Conservation (phyloP, 2,888 invertebrate genomes). For the Acleris cristana region DNA sequence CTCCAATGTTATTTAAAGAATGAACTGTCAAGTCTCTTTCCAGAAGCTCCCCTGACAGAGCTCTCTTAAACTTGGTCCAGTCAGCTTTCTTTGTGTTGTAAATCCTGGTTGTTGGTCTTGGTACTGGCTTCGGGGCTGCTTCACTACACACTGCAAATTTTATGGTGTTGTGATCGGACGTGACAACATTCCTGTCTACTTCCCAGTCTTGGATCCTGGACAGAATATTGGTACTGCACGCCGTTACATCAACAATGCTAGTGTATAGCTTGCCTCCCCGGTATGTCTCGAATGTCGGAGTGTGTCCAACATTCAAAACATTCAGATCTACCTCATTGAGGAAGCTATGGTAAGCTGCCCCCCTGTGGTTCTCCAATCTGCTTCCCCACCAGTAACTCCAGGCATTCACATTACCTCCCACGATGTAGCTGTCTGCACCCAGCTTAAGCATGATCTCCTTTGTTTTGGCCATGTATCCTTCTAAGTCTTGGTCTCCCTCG, state of each 20-base stretch:
- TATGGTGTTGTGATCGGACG: slow-evolving; percentile 36
- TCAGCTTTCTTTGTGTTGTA: neutral
- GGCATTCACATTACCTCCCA: slow-evolving; percentile 36
- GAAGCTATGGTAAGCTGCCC: no score
- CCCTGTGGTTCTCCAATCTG: slow-evolving; percentile 3
- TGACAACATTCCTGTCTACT: slow-evolving; percentile 34
- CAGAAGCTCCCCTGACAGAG: no score
- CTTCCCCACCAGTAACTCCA: slow-evolving; percentile 30
- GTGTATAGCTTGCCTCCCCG: slow-evolving; percentile 31
- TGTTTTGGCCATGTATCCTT: slow-evolving; percentile 34
- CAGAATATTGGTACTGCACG: slow-evolving; percentile 37
- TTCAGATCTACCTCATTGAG: no score
- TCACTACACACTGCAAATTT: slow-evolving; percentile 13
- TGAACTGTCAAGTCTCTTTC: no score
- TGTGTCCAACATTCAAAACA: neutral
- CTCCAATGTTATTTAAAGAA: no score
- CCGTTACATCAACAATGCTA: slow-evolving; percentile 41
- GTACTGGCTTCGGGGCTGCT: neutral
- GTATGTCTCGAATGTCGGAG: neutral
- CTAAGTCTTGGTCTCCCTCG: slow-evolving; percentile 17
- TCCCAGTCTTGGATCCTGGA: slow-evolving; percentile 39
- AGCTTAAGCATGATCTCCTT: neutral
- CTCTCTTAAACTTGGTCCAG: neutral
- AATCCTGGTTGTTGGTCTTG: neutral
- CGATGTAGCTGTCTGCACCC: neutral